Evolutionary conservation across 2,113 vertebrate genomes (phyloP).

Genomic region (Calonectris borealis): DNA sequence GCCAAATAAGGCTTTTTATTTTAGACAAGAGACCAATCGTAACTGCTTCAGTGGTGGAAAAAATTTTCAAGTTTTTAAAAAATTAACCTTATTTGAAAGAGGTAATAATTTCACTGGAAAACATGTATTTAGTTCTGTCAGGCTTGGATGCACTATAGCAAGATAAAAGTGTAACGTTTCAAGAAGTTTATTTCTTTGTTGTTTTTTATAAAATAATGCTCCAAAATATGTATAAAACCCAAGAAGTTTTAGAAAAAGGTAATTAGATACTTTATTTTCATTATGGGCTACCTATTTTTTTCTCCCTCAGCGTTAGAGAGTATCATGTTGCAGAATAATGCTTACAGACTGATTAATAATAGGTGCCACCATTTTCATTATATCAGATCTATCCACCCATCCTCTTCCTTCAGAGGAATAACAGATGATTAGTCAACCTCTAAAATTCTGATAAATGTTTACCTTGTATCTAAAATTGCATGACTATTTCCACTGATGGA

Average conservation of each 20-base stretch:
- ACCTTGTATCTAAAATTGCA: neutral
- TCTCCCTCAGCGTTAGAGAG: rapidly evolving
- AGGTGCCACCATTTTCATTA: neutral
- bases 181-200: neutral
- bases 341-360: neutral
- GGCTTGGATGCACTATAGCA: neutral
- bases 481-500: neutral
- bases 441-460: constrained; percentile 2
- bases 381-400: neutral
- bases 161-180: neutral
- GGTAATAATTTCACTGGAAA: neutral
- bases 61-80: neutral
- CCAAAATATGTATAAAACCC: neutral
- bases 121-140: neutral
- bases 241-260: neutral
- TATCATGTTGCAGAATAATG: neutral
- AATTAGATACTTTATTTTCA: neutral
- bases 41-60: neutral
- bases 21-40: neutral
- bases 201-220: neutral
- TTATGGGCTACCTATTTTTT: neutral
- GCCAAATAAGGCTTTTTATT: constrained; percentile 1
- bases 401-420: neutral
- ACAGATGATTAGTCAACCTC: neutral
- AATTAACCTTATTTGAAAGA: neutral